Evolutionary conservation across 2,113 vertebrate genomes (phyloP).

Genomic region (Pachyramphus minor): DNA sequence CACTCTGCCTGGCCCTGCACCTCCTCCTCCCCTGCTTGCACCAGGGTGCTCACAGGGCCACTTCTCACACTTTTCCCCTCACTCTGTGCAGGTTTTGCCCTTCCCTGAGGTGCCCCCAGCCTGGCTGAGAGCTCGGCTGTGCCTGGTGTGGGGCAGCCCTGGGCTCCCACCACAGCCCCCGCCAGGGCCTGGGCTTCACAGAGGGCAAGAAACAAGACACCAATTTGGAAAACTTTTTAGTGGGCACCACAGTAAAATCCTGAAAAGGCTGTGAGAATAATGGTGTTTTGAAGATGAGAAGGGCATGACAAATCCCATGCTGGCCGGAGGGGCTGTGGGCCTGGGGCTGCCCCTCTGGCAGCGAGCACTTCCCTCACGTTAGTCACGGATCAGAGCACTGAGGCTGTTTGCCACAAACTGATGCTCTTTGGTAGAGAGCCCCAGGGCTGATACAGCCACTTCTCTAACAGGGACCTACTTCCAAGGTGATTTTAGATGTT

Average conservation of each 20-base stretch:
- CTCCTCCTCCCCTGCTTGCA: accelerated
- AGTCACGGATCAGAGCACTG: not conserved
- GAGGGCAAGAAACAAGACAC: not conserved
- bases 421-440: not conserved
- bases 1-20: not conserved
- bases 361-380: accelerated
- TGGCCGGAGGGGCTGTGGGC: not conserved
- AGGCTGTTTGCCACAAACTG: not conserved
- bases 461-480: not conserved
- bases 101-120: accelerated
- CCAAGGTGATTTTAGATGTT: not conserved
- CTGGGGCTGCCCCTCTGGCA: not conserved
- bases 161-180: not conserved
- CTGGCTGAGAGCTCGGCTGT: not conserved
- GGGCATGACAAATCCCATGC: accelerated
- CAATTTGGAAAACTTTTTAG: accelerated
- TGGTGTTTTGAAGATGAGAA: not conserved
- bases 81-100: accelerated
- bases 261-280: not conserved
- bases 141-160: accelerated
- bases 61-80: not conserved
- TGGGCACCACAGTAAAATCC: not conserved
- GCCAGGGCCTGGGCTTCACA: accelerated
- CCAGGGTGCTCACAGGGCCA: accelerated
- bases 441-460: not conserved